Conservation (phyloP, 2,888 invertebrate genomes). For the Melanophora roralis region DNA sequence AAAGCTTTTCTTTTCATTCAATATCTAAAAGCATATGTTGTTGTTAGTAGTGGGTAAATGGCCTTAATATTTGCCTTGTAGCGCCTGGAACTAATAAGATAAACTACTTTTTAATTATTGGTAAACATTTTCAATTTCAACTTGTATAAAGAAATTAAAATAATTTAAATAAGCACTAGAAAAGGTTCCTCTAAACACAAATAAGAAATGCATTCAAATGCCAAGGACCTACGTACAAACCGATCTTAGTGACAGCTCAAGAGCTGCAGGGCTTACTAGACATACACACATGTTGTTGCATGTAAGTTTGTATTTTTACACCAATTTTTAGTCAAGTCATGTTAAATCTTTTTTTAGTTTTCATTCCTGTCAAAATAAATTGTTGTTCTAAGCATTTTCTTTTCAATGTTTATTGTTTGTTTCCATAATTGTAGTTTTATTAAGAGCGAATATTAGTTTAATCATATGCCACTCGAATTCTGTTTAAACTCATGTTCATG, state of each 20-base stretch:
- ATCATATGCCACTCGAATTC: constrained; percentile 32
- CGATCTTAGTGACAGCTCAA: no score
- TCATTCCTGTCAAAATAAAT: constrained; percentile 4
- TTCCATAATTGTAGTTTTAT: constrained; percentile 18
- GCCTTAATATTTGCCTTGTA: no score
- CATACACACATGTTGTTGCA: neutral
- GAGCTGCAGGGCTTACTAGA: neutral
- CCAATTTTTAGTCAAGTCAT: constrained; percentile 11
- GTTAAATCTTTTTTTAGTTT: neutral
- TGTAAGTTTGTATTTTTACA: neutral
- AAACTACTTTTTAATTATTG: no score
- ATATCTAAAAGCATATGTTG: neutral
- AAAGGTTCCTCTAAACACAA: no score
- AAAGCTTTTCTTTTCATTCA: constrained; percentile 24
- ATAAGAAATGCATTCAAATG: no score
- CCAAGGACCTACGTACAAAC: no score
- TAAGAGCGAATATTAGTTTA: constrained; percentile 61
- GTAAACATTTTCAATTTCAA: no score
- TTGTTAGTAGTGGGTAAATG: no score
- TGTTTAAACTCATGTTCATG: neutral
- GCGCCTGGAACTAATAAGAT: no score
- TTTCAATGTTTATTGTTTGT: constrained; percentile 16
- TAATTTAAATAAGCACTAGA: no score
- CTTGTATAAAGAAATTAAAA: no score
- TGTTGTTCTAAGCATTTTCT: neutral